These are phyloP conservation scores for Siphlonurus alternatus DNA, from an alignment of 2,888 invertebrate genomes.

Conservation along the genomic window DNA sequence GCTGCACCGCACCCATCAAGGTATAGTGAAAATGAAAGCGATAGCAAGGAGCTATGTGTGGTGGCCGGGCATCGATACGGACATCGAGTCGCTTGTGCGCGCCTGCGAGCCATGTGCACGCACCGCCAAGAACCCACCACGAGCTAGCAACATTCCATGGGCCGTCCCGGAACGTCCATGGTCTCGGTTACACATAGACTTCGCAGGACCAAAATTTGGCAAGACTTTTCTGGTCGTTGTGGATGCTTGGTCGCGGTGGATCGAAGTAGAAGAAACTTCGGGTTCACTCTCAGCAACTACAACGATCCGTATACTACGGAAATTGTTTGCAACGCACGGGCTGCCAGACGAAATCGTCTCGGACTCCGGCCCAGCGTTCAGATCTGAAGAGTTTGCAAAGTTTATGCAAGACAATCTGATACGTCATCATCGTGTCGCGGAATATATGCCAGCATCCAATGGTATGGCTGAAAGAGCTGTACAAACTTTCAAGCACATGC, in stretches of 20 bases:
- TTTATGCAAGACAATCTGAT: slow-evolving; percentile 15
- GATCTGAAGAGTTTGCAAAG: slow-evolving; percentile 15
- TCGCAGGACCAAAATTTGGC: slow-evolving; percentile 1
- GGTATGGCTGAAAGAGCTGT: slow-evolving; percentile 18
- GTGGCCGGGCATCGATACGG: no score
- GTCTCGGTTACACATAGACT: no score
- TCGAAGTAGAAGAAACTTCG: slow-evolving; percentile 4
- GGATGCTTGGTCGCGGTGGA: slow-evolving; percentile 5
- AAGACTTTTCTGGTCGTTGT: background rate
- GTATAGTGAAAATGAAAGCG: slow-evolving; percentile 11
- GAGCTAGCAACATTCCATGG: no score
- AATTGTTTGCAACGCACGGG: slow-evolving; percentile 13
- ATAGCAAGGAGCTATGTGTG: no score
- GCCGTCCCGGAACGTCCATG: no score
- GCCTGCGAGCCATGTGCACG: no score
- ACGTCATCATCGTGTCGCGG: slow-evolving; percentile 12
- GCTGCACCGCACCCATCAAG: slow-evolving; percentile 12
- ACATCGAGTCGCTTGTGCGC: no score
- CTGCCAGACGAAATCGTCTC: slow-evolving; percentile 16
- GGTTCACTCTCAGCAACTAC: background rate
- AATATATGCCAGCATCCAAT: slow-evolving; percentile 16
- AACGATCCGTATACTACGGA: background rate
- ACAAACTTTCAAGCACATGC: slow-evolving; percentile 13
- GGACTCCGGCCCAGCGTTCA: slow-evolving; percentile 18
- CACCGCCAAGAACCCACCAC: no score